Conservation (phyloP, 2,888 invertebrate genomes). For the Rapana venosa region DNA sequence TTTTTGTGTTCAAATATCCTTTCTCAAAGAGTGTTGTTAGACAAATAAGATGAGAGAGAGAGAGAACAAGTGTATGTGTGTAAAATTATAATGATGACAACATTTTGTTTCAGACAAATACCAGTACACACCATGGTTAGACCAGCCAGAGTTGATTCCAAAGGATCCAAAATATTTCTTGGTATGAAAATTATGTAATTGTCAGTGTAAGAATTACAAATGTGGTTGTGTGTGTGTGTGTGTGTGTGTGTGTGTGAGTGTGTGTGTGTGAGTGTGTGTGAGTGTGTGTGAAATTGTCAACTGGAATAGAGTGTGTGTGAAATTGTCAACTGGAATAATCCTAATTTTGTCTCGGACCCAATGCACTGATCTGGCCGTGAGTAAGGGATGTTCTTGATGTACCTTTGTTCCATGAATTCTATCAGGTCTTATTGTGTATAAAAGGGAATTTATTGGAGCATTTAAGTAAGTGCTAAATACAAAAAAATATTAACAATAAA, state of each 20-base stretch:
- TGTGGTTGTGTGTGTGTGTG: conserved; percentile 1
- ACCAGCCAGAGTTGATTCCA: conserved; percentile 69
- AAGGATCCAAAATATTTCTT: conserved; percentile 71
- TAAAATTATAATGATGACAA: background rate
- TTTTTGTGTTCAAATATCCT: too few species aligned
- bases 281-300: background rate
- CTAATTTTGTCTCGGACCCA: background rate
- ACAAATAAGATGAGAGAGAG: too few species aligned
- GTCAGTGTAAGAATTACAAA: background rate
- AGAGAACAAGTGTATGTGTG: background rate
- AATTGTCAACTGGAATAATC: background rate
- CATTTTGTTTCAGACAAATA: conserved; percentile 63
- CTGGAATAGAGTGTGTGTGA: background rate
- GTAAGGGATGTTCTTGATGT: too few species aligned
- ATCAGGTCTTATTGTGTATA: too few species aligned
- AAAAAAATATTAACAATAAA: too few species aligned
- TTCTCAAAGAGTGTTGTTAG: too few species aligned
- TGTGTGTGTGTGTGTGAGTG: background rate
- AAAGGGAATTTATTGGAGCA: too few species aligned
- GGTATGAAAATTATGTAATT: conserved; percentile 53
- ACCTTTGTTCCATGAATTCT: too few species aligned
- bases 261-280: background rate
- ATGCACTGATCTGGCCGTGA: too few species aligned
- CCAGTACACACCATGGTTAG: conserved; percentile 67
- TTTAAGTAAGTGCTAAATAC: too few species aligned